Percentiles rank a stretch among this genome's conserved stretches.
These are phyloP conservation scores for Chroicocephalus ridibundus DNA, from an alignment of 2,113 vertebrate genomes.

Conservation along the genomic window DNA sequence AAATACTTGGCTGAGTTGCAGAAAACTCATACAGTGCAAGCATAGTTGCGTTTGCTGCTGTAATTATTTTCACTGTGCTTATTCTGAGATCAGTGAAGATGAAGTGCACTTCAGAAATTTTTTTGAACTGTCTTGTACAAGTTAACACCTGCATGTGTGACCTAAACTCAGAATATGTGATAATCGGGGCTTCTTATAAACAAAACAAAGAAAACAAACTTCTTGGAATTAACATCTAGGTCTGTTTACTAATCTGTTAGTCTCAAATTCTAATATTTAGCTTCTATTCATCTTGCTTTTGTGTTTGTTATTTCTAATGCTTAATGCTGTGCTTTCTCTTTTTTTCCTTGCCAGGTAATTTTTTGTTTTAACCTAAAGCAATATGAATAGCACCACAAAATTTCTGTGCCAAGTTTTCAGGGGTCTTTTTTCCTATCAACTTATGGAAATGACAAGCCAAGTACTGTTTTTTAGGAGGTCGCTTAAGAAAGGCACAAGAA, in stretches of 20 bases:
- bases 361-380: constrained; percentile 17
- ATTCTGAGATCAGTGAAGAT: neutral
- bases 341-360: constrained; percentile 45
- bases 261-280: constrained; percentile 12
- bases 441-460: neutral
- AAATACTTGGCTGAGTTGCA: neutral
- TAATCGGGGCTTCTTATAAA: neutral
- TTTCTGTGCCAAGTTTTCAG: neutral
- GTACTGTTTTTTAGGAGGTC: neutral
- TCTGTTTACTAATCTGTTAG: constrained; percentile 43
- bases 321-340: neutral
- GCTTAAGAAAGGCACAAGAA: neutral
- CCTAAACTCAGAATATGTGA: constrained; percentile 9
- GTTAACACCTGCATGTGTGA: constrained; percentile 7
- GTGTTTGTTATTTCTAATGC: constrained; percentile 16
- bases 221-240: constrained; percentile 36
- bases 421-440: neutral
- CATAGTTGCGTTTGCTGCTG: neutral
- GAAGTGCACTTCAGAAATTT: neutral
- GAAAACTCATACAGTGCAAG: neutral
- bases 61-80: neutral
- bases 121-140: constrained; percentile 19
- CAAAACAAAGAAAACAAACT: constrained; percentile 15
- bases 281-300: constrained; percentile 28
- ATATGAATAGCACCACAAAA: neutral